These are phyloP conservation scores for Caenorhabditis latens DNA, from an alignment of 1,140 invertebrate species.

Conservation along the genomic window DNA sequence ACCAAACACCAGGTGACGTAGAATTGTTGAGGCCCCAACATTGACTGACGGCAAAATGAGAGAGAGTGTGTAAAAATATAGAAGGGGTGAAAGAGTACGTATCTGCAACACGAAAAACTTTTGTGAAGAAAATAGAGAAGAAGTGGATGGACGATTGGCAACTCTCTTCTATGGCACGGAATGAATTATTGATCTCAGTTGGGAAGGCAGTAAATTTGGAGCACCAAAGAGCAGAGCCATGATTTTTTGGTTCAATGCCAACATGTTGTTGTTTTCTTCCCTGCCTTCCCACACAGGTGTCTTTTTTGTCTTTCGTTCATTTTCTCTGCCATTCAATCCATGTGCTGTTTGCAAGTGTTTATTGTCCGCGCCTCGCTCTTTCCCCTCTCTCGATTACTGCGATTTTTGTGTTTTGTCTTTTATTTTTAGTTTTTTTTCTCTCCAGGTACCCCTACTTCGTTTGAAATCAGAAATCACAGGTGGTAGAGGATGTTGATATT, in stretches of 20 bases:
- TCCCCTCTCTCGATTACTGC: neutral
- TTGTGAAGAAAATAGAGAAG: too few relatives aligned
- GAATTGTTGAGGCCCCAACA: neutral
- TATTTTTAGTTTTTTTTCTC: constrained; percentile 3
- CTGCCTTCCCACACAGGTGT: neutral
- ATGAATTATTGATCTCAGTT: constrained; percentile 17
- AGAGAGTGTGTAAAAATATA: neutral
- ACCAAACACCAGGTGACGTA: constrained; percentile 52
- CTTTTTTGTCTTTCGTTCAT: constrained; percentile 7
- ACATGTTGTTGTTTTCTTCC: constrained; percentile 5
- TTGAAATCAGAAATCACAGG: constrained; percentile 6
- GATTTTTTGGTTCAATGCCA: neutral
- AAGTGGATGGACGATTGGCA: constrained; percentile 16
- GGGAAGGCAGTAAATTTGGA: neutral
- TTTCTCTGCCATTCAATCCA: neutral
- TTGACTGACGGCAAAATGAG: neutral
- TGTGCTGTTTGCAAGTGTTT: neutral
- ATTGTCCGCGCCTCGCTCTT: neutral
- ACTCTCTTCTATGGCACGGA: neutral
- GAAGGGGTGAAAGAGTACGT: constrained; percentile 5
- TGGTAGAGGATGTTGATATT: constrained; percentile 7
- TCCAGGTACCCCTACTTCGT: neutral
- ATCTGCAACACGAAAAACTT: constrained; percentile 38
- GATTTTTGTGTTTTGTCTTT: constrained; percentile 38
- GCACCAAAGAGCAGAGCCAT: neutral